A percentile compares a stretch with the other conserved stretches of the same genome.
Evolutionary conservation across 2,888 invertebrate species (phyloP).

Genomic region (Tetropium fuscum): DNA sequence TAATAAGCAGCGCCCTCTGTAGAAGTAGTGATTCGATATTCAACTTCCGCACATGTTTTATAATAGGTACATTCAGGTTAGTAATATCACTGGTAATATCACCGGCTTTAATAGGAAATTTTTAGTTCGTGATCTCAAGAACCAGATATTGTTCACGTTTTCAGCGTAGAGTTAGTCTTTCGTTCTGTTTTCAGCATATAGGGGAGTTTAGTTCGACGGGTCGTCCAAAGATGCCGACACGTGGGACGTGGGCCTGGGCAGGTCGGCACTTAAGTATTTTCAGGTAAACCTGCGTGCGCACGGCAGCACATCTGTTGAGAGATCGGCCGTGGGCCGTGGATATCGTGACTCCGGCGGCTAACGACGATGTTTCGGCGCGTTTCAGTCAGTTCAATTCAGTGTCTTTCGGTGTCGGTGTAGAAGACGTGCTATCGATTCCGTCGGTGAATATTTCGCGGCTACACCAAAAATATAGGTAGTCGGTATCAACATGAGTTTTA

Average conservation of each 20-base stretch:
- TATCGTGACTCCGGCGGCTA: constrained; percentile 15
- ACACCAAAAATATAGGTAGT: constrained; percentile 6
- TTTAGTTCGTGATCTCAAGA: too few species aligned
- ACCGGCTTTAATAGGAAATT: too few species aligned
- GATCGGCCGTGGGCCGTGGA: constrained; percentile 27
- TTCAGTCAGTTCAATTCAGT: constrained; percentile 34
- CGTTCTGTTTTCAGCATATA: constrained; percentile 12
- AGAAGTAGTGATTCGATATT: too few species aligned
- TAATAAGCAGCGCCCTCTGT: too few species aligned
- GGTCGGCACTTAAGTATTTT: constrained; percentile 22
- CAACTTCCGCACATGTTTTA: too few species aligned
- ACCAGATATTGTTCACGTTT: too few species aligned
- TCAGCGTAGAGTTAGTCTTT: too few species aligned
- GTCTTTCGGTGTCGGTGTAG: constrained; percentile 5
- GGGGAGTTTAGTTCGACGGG: background rate
- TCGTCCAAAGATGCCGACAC: constrained; percentile 15
- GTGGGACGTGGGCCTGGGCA: too few species aligned
- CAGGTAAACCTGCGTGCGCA: constrained; percentile 29
- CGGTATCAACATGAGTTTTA: constrained; percentile 19
- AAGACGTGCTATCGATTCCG: constrained; percentile 3
- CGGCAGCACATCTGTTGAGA: constrained; percentile 36
- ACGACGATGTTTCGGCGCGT: constrained; percentile 32
- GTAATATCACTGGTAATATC: too few species aligned
- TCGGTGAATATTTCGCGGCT: constrained; percentile 26
- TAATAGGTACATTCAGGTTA: too few species aligned